Base-by-base conservation (phyloP, 92 coral and sea anemone species). In the Umimayanthus chanpuru region DNA sequence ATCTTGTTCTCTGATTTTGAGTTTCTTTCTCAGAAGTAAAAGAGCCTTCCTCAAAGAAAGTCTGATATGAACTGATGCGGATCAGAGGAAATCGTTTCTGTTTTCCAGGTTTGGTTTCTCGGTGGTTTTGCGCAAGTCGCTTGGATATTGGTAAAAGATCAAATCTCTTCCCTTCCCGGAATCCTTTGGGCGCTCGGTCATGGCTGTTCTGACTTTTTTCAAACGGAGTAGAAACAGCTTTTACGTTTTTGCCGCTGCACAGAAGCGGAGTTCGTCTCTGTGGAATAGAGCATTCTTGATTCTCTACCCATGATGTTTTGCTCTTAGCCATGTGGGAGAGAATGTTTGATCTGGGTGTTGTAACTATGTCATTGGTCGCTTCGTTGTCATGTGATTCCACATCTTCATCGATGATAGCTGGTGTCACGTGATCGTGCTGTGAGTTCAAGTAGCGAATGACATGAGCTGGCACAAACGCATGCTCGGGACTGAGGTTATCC, bases 321-420 rank as follows among this genome's bases (percentile, higher is more conserved):
- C 89, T 90, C 87, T 92, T 94, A 36, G 98, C 98, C 98, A 94
- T 94, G 85, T 92, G 98, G 38, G 98, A 94, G 64, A 94, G 90
- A 44, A 94, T 94, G 66, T 91, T 93, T 40, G 96, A 85, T 76
- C 93, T 79, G 30, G 96, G 88, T 10, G 89, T 80, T 58, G 79
- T 81, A 11, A 71, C 87, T 28, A 3, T 28, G n/a, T 67, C 77
- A 44, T 83, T 68, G 65, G 47, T 68, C 36, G 20, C 87, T 23
- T 83, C 87, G 47, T 70, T 83, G 18, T 83, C 87, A 70, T 15
- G 78, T 40, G 78, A n/a, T 29, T 70, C 78, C 6, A 14, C 30
- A 12, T 44, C 43, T 14, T 83, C 87, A 11, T 83, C 78, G 29
- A 47, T 20, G 67, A 21, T 61, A 3, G 25, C 50, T 21, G 89